phyloP scores from a whole-genome alignment of 2,888 invertebrate species.

The Zygothrica quintamaculata region DNA sequence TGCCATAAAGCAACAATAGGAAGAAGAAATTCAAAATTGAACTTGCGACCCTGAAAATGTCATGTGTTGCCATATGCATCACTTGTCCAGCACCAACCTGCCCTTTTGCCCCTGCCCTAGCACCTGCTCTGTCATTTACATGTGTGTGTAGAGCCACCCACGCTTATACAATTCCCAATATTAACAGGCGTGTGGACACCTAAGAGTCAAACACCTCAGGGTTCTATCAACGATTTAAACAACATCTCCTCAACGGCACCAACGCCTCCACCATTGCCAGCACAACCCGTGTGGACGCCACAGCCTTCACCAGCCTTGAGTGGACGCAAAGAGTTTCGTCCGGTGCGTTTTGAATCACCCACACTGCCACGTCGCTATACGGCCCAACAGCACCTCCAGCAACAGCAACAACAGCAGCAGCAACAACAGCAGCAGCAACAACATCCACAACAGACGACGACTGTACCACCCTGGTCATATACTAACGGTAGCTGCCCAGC shows the following conservation, averaged over 20 bases:
- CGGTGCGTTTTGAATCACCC: slow-evolving; percentile 91
- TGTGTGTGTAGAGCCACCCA: slow-evolving; percentile 10
- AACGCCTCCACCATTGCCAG: slow-evolving; percentile 86
- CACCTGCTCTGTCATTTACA: slow-evolving; percentile 11
- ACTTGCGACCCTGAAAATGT: slow-evolving; percentile 72
- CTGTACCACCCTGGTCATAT: slow-evolving; percentile 68
- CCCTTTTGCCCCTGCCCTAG: too few species aligned
- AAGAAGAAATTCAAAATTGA: slow-evolving; percentile 39
- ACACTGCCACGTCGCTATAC: slow-evolving; percentile 85
- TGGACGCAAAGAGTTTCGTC: slow-evolving; percentile 91
- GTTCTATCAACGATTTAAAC: slow-evolving; percentile 75
- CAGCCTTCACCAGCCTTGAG: slow-evolving; percentile 88
- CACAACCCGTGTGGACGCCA: slow-evolving; percentile 92
- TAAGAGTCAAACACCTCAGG: slow-evolving; percentile 80
- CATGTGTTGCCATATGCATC: slow-evolving; percentile 47
- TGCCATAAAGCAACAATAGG: not conserved
- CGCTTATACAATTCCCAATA: slow-evolving; percentile 22
- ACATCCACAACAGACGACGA: slow-evolving; percentile 45
- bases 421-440: slow-evolving; percentile 47
- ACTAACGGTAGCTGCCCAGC: slow-evolving; percentile 42
- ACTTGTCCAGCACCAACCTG: slow-evolving; percentile 13
- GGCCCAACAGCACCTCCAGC: slow-evolving; percentile 53
- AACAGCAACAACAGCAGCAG: slow-evolving; percentile 44
- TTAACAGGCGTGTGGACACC: slow-evolving; percentile 83
- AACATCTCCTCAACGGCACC: slow-evolving; percentile 82